phyloP scores from a whole-genome alignment of 2,888 invertebrate species.

The Acrobeloides nanus region DNA sequence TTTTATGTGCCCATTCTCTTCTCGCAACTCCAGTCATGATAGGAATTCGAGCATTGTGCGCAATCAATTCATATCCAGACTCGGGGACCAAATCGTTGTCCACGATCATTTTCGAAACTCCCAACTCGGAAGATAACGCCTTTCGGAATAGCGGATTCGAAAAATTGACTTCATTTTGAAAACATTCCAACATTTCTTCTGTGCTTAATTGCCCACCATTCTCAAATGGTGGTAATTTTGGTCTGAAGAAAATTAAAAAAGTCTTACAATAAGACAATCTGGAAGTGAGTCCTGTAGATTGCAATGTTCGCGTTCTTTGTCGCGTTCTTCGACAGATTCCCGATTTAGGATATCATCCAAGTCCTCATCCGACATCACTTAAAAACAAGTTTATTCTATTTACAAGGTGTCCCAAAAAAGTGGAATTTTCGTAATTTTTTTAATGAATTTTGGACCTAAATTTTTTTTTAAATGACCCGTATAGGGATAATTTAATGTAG shows the following conservation, averaged over 20 bases:
- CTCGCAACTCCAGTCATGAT: conserved; percentile 52
- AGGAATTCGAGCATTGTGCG: conserved; percentile 43
- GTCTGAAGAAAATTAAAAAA: conserved; percentile 1
- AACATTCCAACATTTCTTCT: conserved; percentile 35
- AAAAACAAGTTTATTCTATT: no score
- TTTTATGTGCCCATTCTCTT: conserved; percentile 53
- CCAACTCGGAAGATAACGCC: conserved; percentile 45
- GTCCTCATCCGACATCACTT: conserved; percentile 14
- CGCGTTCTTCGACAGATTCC: conserved; percentile 12
- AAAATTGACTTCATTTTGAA: conserved; percentile 48
- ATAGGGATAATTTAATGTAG: no score
- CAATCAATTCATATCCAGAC: conserved; percentile 32
- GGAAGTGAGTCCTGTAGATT: conserved; percentile 30
- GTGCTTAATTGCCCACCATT: conserved; percentile 19
- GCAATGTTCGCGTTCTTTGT: conserved; percentile 18
- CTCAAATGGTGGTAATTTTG: conserved; percentile 12
- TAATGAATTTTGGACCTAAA: no score
- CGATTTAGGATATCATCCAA: conserved; percentile 19
- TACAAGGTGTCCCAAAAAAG: no score
- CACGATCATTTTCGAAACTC: conserved; percentile 47
- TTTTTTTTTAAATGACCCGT: no score
- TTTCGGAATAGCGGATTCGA: conserved; percentile 39
- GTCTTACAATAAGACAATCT: conserved; percentile 22
- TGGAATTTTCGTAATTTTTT: no score
- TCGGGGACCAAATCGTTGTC: conserved; percentile 50